A percentile compares a stretch with the other conserved stretches of the same genome.
These are phyloP conservation scores for Chamaea fasciata DNA, from an alignment of 2,113 vertebrate species.

Conservation along the genomic window DNA sequence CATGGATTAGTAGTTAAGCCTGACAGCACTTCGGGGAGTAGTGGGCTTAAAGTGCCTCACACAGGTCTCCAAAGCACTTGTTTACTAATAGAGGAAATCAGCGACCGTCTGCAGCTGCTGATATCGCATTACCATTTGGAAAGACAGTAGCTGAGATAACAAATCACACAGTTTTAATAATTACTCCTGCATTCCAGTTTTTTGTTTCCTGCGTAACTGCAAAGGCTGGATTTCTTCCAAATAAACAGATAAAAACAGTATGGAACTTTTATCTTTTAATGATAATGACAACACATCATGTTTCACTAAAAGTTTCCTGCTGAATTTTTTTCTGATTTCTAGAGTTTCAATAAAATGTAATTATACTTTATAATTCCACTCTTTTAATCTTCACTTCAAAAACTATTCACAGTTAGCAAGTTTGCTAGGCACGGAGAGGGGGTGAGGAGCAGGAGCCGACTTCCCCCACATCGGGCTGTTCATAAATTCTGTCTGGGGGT, in stretches of 20 bases:
- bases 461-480: conserved; percentile 46
- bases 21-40: conserved; percentile 87
- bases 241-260: conserved; percentile 87
- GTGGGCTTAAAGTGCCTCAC: conserved; percentile 85
- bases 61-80: conserved; percentile 88
- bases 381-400: conserved; percentile 82
- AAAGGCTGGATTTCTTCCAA: conserved; percentile 82
- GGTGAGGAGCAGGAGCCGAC: conserved; percentile 23
- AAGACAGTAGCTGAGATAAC: conserved; percentile 87
- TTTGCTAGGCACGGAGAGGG: conserved; percentile 54
- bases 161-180: conserved; percentile 87
- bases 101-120: conserved; percentile 84
- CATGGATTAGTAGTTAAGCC: conserved; percentile 88
- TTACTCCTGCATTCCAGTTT: conserved; percentile 80
- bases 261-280: conserved; percentile 87
- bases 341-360: conserved; percentile 82
- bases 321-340: conserved; percentile 78
- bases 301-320: conserved; percentile 81
- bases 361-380: conserved; percentile 83
- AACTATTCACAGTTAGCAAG: conserved; percentile 72
- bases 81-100: conserved; percentile 86
- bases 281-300: conserved; percentile 84
- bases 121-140: conserved; percentile 85
- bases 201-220: conserved; percentile 83
- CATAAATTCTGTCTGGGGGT: conserved; percentile 65